These are phyloP conservation scores for Cataglyphis altisquamis DNA, from an alignment of 2,888 invertebrate genomes.

Conservation along the genomic window DNA sequence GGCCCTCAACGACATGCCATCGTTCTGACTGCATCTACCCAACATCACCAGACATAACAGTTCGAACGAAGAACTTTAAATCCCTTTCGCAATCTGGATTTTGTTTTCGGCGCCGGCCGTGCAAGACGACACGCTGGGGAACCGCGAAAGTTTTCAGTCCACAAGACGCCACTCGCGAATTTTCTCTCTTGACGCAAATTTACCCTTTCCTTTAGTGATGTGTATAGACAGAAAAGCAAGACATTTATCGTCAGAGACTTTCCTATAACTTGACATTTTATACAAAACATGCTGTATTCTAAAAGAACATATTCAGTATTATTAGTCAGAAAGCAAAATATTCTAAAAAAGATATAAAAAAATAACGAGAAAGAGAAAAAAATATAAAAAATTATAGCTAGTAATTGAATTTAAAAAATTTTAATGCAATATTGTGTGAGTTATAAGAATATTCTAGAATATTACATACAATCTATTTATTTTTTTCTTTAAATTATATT, in stretches of 20 bases:
- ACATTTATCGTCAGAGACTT: constrained; percentile 60
- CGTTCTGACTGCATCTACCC: constrained; percentile 74
- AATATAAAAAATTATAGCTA: not conserved
- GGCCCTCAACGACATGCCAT: constrained; percentile 64
- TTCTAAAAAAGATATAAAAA: not conserved
- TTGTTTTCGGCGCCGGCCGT: constrained; percentile 70
- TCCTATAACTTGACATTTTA: constrained; percentile 27
- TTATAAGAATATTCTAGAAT: not conserved
- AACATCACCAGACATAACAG: constrained; percentile 73
- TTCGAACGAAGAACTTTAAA: constrained; percentile 69
- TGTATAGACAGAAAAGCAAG: constrained; percentile 66
- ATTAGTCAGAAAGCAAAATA: not conserved
- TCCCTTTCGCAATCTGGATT: constrained; percentile 70
- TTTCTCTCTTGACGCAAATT: constrained; percentile 55
- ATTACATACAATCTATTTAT: not conserved
- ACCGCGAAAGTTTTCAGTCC: constrained; percentile 73
- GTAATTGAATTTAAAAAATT: not conserved
- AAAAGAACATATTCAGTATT: not conserved
- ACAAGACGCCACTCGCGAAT: constrained; percentile 71
- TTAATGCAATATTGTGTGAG: not conserved
- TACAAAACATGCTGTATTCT: not conserved
- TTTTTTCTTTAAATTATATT: not conserved
- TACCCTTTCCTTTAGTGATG: constrained; percentile 42
- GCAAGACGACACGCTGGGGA: constrained; percentile 56
- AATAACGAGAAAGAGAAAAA: not conserved